These are phyloP conservation scores for Platichthys stellatus DNA, from an alignment of 2,113 vertebrate species.

Conservation along the genomic window DNA sequence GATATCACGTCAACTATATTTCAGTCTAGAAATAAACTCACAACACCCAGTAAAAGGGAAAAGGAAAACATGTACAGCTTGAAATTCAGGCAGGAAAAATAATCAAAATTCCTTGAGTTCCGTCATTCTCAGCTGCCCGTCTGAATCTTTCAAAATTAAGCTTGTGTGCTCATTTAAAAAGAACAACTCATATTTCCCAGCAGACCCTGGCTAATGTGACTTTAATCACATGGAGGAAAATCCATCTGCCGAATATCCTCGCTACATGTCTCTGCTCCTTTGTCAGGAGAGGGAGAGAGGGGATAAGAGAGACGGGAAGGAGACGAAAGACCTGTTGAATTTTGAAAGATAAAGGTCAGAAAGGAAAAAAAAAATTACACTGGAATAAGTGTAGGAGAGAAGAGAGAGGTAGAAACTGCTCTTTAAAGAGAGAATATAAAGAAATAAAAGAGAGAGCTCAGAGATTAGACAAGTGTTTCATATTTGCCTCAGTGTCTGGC, in stretches of 20 bases:
- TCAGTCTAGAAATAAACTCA: background rate
- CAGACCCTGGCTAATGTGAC: slow-evolving; percentile 60
- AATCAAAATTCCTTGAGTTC: slow-evolving; percentile 29
- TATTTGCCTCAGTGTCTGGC: slow-evolving; percentile 28
- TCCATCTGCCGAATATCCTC: slow-evolving; percentile 50
- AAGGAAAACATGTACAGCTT: background rate
- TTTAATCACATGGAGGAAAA: slow-evolving; percentile 73
- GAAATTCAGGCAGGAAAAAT: background rate
- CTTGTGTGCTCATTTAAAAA: slow-evolving; percentile 40
- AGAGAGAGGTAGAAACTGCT: background rate
- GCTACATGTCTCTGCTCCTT: slow-evolving; percentile 36
- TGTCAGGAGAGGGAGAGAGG: slow-evolving; percentile 19
- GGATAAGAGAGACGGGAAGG: background rate
- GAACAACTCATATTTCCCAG: slow-evolving; percentile 64
- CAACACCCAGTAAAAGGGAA: background rate
- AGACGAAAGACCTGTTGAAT: background rate
- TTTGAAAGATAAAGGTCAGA: slow-evolving; percentile 34
- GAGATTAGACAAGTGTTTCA: slow-evolving; percentile 31
- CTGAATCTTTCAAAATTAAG: slow-evolving; percentile 38
- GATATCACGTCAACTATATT: background rate
- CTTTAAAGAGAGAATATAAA: background rate
- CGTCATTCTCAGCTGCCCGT: slow-evolving; percentile 19
- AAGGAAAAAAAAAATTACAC: slow-evolving; percentile 3
- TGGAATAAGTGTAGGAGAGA: slow-evolving; percentile 15
- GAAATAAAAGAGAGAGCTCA: slow-evolving; percentile 7